Conservation (phyloP, 2,888 invertebrate species). For the Disparrhopalites patrizii region DNA sequence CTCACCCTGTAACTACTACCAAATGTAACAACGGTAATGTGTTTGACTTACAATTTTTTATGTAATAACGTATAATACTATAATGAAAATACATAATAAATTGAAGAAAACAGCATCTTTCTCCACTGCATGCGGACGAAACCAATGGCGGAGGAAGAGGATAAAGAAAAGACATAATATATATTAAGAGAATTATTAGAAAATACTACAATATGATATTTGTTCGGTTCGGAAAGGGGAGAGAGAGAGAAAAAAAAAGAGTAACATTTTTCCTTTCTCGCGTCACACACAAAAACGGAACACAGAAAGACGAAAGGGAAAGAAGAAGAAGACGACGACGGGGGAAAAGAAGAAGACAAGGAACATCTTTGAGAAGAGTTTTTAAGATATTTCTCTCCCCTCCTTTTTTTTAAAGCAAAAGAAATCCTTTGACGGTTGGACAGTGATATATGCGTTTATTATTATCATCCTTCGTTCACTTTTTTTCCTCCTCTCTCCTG, state of each 20-base stretch:
- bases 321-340: background rate
- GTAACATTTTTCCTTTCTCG: background rate
- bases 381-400: slow-evolving; percentile 30
- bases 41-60: background rate
- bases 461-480: slow-evolving; percentile 31
- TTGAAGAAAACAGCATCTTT: background rate
- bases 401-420: slow-evolving; percentile 31
- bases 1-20: too few species aligned
- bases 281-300: slow-evolving; percentile 3
- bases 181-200: slow-evolving; percentile 21
- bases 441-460: slow-evolving; percentile 40
- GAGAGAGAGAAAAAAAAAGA: background rate
- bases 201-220: slow-evolving; percentile 20
- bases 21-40: background rate
- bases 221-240: slow-evolving; percentile 1
- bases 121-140: background rate
- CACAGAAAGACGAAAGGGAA: background rate
- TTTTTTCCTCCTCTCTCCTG: slow-evolving; percentile 8
- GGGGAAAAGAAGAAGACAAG: slow-evolving; percentile 22
- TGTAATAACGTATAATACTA: background rate
- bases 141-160: slow-evolving; percentile 1
- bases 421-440: slow-evolving; percentile 34
- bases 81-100: background rate
- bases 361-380: slow-evolving; percentile 32
- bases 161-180: background rate